phyloP scores from a whole-genome alignment of 2,113 vertebrate species.

The Lontra canadensis region DNA sequence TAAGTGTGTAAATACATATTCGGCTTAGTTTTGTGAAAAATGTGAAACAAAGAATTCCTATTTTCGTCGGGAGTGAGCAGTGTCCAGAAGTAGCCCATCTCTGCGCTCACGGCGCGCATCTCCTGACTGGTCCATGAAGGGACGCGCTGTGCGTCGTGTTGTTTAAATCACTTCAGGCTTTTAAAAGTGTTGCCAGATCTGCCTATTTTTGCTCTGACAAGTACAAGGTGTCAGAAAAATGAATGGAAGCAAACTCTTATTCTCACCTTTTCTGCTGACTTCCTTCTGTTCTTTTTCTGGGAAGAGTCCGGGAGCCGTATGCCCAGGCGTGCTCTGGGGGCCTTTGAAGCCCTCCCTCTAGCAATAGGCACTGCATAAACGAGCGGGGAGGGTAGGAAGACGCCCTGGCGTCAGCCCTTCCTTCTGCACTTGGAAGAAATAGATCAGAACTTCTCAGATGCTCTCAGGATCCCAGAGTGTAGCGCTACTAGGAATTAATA shows the following conservation, averaged over 20 bases:
- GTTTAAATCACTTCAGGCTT: neutral
- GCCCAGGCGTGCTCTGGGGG: neutral
- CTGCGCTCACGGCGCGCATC: accelerated
- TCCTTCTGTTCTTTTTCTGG: neutral
- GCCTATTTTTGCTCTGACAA: neutral
- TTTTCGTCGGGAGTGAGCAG: neutral
- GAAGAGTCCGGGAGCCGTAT: accelerated
- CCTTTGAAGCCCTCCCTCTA: neutral
- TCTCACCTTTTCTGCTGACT: neutral
- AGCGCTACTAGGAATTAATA: constrained; percentile 30
- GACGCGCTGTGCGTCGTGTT: neutral
- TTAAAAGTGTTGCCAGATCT: neutral
- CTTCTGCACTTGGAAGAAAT: neutral
- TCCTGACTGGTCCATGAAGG: neutral
- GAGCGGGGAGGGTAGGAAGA: neutral
- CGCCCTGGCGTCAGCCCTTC: accelerated
- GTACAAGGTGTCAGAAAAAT: neutral
- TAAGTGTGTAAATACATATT: neutral
- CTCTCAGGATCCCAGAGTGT: neutral
- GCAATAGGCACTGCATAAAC: accelerated
- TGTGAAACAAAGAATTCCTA: neutral
- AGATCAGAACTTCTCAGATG: neutral
- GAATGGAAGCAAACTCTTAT: neutral
- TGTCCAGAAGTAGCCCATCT: neutral
- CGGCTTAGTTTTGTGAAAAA: neutral